phyloP scores from a whole-genome alignment of 2,888 invertebrate species.

The Brachypterus glaber region DNA sequence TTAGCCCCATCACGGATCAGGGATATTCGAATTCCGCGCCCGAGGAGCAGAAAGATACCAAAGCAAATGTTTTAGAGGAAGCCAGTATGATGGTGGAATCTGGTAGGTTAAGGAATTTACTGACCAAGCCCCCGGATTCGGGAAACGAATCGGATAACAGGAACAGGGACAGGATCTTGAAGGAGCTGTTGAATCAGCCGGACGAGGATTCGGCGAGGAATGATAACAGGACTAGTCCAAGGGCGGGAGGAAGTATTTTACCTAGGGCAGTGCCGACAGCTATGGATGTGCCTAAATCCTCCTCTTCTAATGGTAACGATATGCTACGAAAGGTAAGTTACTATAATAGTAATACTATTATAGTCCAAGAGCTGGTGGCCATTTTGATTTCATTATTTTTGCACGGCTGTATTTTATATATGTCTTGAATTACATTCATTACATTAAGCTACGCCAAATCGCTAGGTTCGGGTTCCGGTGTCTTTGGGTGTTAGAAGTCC shows the following conservation, averaged over 20 bases:
- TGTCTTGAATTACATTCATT: too few relatives aligned
- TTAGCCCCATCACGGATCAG: slow-evolving; percentile 53
- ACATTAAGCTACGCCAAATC: too few relatives aligned
- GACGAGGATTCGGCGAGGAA: slow-evolving; percentile 50
- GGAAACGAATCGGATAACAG: slow-evolving; percentile 27
- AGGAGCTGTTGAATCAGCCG: slow-evolving; percentile 55
- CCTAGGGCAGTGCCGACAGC: slow-evolving; percentile 38
- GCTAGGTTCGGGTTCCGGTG: too few relatives aligned
- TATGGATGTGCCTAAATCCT: slow-evolving; percentile 32
- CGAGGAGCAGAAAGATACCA: slow-evolving; percentile 44
- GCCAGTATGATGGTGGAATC: slow-evolving; percentile 43
- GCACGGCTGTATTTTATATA: too few relatives aligned
- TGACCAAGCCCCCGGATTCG: slow-evolving; percentile 44
- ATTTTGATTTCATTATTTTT: too few relatives aligned
- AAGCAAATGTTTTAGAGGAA: slow-evolving; percentile 42
- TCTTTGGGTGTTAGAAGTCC: too few relatives aligned
- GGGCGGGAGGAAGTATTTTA: slow-evolving; percentile 32
- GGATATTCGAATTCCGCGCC: slow-evolving; percentile 36
- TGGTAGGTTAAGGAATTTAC: slow-evolving; percentile 49
- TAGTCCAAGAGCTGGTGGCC: background rate
- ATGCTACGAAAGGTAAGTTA: slow-evolving; percentile 56
- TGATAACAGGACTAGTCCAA: slow-evolving; percentile 41
- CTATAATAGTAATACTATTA: background rate
- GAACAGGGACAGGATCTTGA: slow-evolving; percentile 46
- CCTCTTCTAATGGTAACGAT: slow-evolving; percentile 38